phyloP scores from a whole-genome alignment of 2,113 vertebrate species.

The Beaufortia kweichowensis region DNA sequence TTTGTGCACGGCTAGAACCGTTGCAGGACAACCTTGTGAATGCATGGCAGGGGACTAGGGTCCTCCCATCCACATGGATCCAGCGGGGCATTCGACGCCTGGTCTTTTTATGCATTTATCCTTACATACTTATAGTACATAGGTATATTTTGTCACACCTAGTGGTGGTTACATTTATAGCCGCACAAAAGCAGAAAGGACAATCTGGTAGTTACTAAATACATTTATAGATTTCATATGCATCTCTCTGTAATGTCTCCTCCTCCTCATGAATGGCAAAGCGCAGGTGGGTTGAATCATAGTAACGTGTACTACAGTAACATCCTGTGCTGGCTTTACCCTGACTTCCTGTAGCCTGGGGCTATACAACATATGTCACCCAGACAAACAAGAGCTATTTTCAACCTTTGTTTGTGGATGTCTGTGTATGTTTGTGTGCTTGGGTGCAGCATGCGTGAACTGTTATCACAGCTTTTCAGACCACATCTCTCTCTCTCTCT shows the following conservation, averaged over 20 bases:
- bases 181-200: too few species aligned
- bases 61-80: not conserved
- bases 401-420: constrained; percentile 30
- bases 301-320: constrained; percentile 5
- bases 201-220: too few species aligned
- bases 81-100: not conserved
- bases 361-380: constrained; percentile 43
- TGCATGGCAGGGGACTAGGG: not conserved
- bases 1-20: constrained; percentile 21
- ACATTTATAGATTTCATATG: too few species aligned
- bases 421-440: constrained; percentile 10
- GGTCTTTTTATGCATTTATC: too few species aligned
- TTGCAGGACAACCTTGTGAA: not conserved
- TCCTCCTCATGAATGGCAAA: constrained; percentile 12
- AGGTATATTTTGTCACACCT: too few species aligned
- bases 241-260: not conserved
- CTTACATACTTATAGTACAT: too few species aligned
- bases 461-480: constrained; percentile 27
- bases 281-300: not conserved
- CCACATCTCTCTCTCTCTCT: not conserved
- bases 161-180: too few species aligned
- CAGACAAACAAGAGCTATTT: constrained; percentile 46
- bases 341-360: constrained; percentile 43
- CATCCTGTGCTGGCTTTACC: constrained; percentile 31
- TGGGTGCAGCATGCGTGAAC: not conserved